phyloP scores from a whole-genome alignment of 2,113 vertebrate species.

The Nothocercus nigrocapillus region DNA sequence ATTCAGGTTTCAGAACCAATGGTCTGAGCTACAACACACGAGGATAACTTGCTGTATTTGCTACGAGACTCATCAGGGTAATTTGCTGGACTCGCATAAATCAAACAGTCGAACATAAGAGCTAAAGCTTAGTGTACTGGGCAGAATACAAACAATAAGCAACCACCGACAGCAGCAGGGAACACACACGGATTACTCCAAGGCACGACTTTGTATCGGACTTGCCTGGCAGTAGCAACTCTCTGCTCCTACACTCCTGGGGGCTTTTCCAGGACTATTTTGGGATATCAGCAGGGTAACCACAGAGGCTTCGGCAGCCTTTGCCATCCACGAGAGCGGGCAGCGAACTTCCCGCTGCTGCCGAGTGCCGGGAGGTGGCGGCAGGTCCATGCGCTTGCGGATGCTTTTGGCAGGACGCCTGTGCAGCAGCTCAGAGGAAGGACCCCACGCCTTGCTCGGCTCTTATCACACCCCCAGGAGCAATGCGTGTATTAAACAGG shows the following conservation, averaged over 20 bases:
- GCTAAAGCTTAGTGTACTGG: neutral
- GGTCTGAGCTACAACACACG: neutral
- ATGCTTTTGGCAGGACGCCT: neutral
- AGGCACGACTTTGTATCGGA: neutral
- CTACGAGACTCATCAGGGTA: neutral
- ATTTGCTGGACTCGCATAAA: neutral
- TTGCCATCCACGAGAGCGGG: too few relatives aligned
- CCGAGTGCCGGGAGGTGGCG: neutral
- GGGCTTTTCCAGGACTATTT: neutral
- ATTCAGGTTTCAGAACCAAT: neutral
- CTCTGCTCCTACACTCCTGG: neutral
- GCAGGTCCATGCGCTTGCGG: neutral
- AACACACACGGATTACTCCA: neutral
- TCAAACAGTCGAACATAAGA: neutral
- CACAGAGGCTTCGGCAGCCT: neutral
- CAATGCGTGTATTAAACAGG: fast-evolving
- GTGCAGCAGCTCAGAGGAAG: neutral
- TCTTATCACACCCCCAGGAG: neutral
- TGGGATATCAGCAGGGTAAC: neutral
- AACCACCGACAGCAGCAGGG: too few relatives aligned
- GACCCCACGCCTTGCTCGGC: neutral
- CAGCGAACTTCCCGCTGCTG: neutral
- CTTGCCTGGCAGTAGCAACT: neutral
- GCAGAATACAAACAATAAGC: neutral
- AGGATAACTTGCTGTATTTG: neutral